Base-by-base conservation (phyloP, 2,888 invertebrate species). In the Odontocolon sp. region DNA sequence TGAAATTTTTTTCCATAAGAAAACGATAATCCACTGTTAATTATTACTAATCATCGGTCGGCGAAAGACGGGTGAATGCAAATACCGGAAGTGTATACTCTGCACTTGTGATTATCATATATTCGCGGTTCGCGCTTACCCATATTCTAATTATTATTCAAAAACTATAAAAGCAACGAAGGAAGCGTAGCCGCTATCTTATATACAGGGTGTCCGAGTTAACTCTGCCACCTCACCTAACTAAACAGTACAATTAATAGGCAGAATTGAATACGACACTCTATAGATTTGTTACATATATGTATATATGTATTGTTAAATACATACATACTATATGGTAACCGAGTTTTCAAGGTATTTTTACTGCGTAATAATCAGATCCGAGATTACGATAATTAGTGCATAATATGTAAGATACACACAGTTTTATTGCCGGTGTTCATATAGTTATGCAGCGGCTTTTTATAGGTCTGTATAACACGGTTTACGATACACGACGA, bases 381-480 rank as follows among this genome's bases (percentile, higher is more conserved):
- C 67, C 38, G 64, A 83, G 83, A 84, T 84, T 83, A 82, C 80
- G 80, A 83, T 84, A 84, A 84, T 84, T 83, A 82, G 82, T 78
- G 83, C 82, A 83, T 83, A 83, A 83, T 83, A 78, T 79, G 81
- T 73, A 73, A 78, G 80, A 74, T 76, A 78, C 71, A 68, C 74
- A 79, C 61, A 70, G 64, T 78, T 80, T 78, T 78, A 68, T 59
- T 68, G 72, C 57, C 38, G 31, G 57, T 57, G 16, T 77, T 70
- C 57, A 64, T 54, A 57, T 36, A 42, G 69, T 56, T 69, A 70
- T 68, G 63, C 77, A 73, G 70, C 70, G 64, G 36, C 66, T 67
- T 74, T 80, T 81, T 78, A 78, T 71, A 56, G 80, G 70, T 68
- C 77, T 52, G 75, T 72, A 77, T 74, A 77, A 79, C 72, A 77